Base-by-base conservation (phyloP, 1,140 invertebrate species). In the Calliopsis andreniformis region DNA sequence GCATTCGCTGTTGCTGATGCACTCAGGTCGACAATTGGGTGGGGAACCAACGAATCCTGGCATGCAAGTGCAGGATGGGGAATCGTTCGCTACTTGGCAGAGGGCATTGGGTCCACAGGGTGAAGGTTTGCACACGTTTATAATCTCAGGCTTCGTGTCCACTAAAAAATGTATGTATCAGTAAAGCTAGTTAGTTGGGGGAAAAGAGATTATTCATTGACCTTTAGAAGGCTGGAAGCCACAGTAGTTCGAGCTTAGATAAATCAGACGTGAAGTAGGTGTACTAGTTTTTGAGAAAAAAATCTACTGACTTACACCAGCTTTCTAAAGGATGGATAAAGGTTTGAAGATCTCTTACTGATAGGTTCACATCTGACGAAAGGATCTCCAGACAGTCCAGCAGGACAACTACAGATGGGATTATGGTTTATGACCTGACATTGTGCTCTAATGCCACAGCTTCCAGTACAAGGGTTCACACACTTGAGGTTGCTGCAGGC, bases 51-150 rank as follows among this genome's bases (percentile, higher is more conserved):
- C 89, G 85, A 93, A 95, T 83, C 93, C 93, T 10, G 92, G 84
- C 80, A 94, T 89, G 89, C 95, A 96, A 43, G 94, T 93, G 83
- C 95, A 96, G 2, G 94, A 94, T 3, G 95, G 93, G 47, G 92
- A 91, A 55, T 94, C 93, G 59, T 93, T 94, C 61, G 93, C 84
- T 47, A 92, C 89, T 87, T 93, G 92, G 83, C 96, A 96, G 83
- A 94, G 86, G 5, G 95, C 93, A 89, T 96, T 95, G 12, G 94
- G 94, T 62, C 95, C 95, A 90, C 96, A 96, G 18, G 95, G 95
- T 51, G 94, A 94, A 88, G 94, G 94, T 66, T 90, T 78, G 76
- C 92, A 64, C 4, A 53, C 63, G 59, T 68, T 42, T 47, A 72
- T 55, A 8, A 61, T 7, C 16, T 61, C 91, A 16, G 66, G 59